These are phyloP conservation scores for Planococcus citri DNA, from an alignment of 1,140 invertebrate genomes.

Conservation along the genomic window DNA sequence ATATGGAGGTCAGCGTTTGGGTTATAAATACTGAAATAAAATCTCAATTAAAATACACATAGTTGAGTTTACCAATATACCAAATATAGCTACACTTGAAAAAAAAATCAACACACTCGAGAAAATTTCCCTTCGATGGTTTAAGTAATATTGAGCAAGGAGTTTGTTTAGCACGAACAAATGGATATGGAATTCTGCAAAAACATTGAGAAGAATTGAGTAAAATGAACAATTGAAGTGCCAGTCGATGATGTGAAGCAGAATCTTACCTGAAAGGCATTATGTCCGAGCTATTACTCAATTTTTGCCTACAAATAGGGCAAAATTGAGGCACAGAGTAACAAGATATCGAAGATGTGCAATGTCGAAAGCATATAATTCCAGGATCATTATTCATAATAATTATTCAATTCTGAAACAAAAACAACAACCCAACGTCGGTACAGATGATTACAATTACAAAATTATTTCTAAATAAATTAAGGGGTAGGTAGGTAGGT, in stretches of 20 bases:
- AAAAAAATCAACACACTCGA: constrained; percentile 47
- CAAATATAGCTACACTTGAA: not conserved
- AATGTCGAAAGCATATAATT: constrained; percentile 71
- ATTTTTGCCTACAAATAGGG: constrained; percentile 49
- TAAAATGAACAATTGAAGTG: not conserved
- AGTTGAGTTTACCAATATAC: not conserved
- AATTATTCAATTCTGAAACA: not conserved
- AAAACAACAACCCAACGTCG: not conserved
- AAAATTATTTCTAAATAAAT: no score
- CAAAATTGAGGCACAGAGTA: constrained; percentile 55
- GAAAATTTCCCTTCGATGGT: constrained; percentile 65
- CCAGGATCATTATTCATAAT: constrained; percentile 46
- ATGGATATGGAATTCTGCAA: constrained; percentile 60
- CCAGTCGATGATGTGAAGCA: no score
- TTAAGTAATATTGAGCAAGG: constrained; percentile 61
- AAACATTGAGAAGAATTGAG: constrained; percentile 29
- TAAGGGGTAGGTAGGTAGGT: no score
- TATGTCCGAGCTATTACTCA: constrained; percentile 42
- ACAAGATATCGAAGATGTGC: constrained; percentile 55
- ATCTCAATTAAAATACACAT: constrained; percentile 20
- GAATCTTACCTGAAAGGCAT: constrained; percentile 53
- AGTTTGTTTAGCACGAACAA: constrained; percentile 55
- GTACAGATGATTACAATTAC: not conserved
- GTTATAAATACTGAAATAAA: constrained; percentile 57
- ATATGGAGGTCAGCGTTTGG: constrained; percentile 69